Base-by-base conservation (phyloP, 2,113 vertebrate genomes). In the Ivindomyrus marchei region DNA sequence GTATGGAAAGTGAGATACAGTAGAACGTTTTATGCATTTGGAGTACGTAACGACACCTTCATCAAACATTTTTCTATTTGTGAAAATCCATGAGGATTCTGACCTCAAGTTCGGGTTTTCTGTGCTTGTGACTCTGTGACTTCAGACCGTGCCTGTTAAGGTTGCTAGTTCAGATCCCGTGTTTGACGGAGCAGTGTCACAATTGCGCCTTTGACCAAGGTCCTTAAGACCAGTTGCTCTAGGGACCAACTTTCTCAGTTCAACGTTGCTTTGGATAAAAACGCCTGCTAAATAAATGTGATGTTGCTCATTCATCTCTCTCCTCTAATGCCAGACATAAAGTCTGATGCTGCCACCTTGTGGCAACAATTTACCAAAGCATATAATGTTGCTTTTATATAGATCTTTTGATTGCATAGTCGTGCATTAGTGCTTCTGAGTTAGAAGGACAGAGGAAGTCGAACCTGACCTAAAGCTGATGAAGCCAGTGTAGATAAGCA, bases 391-490 rank as follows among this genome's bases (percentile, higher is more conserved):
- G 56, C 56, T 89, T 36, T 17, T 2, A 17, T 42, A 19, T 39
- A 3, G 15, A 11, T 31, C n/a, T 70, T 11, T 13, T 42, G 13
- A 17, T 36, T 39, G 70, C 13, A 19, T 19, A 42, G 74, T 42
- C 21, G 15, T 27, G 36, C 9, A 5, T 27, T 17, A 4, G 66
- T 42, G 36, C 19, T 31, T 39, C 74, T 24, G 74, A 58, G n/a
- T 5, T 39, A 42, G 13, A 70, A 70, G 62, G 62, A 10, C 27
- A 1, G 10, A 52, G n/a, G 66, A 47, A 31, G 24, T 10, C 17
- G 87, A n/a, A 3, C 74, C 70, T 88, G 93, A 99, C 98, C 98
- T 98, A 95, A 97, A 99, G 90, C 95, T 93, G 91, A 99, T n/a
- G 90, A 99, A 95, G 87, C 94, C 91, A 0, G 97, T 97, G 94